Evolutionary conservation across 2,797 vertebrate genomes (phyloP).

Genomic region (Sarcophilus harrisii): DNA sequence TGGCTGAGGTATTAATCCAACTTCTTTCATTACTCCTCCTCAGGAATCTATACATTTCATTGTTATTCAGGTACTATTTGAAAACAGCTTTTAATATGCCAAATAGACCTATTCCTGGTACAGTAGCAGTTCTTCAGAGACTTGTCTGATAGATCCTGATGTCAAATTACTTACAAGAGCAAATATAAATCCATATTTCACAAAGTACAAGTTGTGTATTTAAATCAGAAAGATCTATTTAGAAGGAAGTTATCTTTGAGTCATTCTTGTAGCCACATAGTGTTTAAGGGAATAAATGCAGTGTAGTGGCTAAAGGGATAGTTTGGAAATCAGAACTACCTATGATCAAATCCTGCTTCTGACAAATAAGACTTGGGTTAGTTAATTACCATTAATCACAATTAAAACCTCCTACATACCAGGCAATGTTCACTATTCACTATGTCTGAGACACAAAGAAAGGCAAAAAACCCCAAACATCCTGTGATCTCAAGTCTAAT

Average conservation of each 20-base stretch:
- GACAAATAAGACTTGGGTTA: neutral
- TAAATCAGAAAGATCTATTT: neutral
- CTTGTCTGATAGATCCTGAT: neutral
- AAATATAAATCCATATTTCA: neutral
- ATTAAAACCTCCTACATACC: neutral
- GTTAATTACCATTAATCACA: neutral
- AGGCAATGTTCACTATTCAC: neutral
- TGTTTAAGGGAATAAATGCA: neutral
- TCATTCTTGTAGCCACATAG: neutral
- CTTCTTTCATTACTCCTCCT: neutral
- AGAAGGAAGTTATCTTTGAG: neutral
- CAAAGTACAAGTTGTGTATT: constrained; percentile 10
- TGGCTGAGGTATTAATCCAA: neutral
- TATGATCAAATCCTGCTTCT: neutral
- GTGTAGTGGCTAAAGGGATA: neutral
- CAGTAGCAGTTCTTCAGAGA: constrained; percentile 9
- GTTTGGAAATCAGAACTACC: neutral
- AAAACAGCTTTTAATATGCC: constrained; percentile 3
- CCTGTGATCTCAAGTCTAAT: neutral
- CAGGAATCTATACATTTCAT: neutral
- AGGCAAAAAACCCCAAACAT: neutral
- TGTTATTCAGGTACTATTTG: neutral
- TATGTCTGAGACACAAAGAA: neutral
- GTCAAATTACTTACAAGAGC: neutral
- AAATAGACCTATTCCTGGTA: neutral